Evolutionary conservation across 2,797 vertebrate species (phyloP).

Genomic region (Diplodus sargus): DNA sequence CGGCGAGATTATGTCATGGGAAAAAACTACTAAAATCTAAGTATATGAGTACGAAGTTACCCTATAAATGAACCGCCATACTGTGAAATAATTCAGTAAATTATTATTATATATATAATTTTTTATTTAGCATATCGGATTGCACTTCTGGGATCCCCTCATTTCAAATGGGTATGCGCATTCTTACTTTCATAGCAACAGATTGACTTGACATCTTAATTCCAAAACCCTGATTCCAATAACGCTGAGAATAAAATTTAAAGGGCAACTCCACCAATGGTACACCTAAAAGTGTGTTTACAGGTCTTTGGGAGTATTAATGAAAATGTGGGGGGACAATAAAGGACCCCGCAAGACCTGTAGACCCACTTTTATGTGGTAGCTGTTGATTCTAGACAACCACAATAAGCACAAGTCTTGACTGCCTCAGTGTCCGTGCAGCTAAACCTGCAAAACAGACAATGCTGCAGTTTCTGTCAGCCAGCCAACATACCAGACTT

Average conservation of each 20-base stretch:
- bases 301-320: neutral
- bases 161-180: too few species aligned
- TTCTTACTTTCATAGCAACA: neutral
- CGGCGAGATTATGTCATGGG: constrained; percentile 5
- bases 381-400: too few species aligned
- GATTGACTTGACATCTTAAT: neutral
- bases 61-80: too few species aligned
- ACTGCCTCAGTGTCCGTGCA: neutral
- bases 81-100: neutral
- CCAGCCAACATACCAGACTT: neutral
- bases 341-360: too few species aligned
- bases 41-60: neutral
- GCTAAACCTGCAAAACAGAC: constrained; percentile 10
- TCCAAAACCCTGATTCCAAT: too few species aligned
- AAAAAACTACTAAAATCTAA: neutral
- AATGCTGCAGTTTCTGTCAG: neutral
- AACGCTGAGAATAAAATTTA: too few species aligned
- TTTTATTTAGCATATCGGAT: neutral
- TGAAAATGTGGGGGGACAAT: neutral
- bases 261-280: too few species aligned
- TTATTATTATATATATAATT: too few species aligned
- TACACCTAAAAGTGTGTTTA: too few species aligned
- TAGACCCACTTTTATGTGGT: too few species aligned
- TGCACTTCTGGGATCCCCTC: neutral
- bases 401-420: too few species aligned